phyloP scores from a whole-genome alignment of 92 coral and sea anemone genomes.

The Parazoanthus atlanticus region DNA sequence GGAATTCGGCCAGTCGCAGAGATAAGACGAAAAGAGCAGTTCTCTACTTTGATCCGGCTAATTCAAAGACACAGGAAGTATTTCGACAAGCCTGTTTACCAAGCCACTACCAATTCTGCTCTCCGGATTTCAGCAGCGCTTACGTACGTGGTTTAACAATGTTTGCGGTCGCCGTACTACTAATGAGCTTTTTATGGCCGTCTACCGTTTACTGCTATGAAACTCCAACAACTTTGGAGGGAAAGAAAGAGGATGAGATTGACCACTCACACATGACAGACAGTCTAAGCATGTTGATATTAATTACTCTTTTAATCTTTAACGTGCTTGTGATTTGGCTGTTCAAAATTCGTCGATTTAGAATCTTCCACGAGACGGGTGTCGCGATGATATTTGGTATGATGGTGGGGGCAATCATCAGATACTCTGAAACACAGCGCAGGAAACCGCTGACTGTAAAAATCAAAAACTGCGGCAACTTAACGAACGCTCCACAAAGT shows the following conservation, averaged over 20 bases:
- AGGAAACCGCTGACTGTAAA: slow-evolving; percentile 87
- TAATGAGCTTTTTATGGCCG: slow-evolving; percentile 15
- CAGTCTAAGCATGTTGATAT: slow-evolving; percentile 93
- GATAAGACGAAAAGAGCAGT: neutral
- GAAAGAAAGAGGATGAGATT: slow-evolving; percentile 94
- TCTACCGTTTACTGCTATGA: slow-evolving; percentile 53
- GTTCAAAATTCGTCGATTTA: slow-evolving; percentile 90
- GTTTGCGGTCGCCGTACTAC: slow-evolving; percentile 4
- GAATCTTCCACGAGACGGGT: slow-evolving; percentile 96
- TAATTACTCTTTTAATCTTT: slow-evolving; percentile 85
- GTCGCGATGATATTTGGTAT: slow-evolving; percentile 96
- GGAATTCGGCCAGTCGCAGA: neutral
- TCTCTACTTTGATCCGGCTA: neutral
- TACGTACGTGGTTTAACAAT: neutral
- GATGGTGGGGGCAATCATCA: slow-evolving; percentile 88
- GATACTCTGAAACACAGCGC: slow-evolving; percentile 75
- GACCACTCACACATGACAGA: slow-evolving; percentile 96
- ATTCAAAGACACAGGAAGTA: neutral
- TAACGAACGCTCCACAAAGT: slow-evolving; percentile 88
- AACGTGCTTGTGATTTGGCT: slow-evolving; percentile 95
- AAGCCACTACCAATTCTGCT: neutral
- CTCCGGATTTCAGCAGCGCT: neutral
- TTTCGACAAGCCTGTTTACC: neutral
- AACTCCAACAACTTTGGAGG: slow-evolving; percentile 92
- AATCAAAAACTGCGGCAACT: slow-evolving; percentile 88